Base-by-base conservation (phyloP, 1,140 invertebrate species). In the Aphelenchoides fujianensis region DNA sequence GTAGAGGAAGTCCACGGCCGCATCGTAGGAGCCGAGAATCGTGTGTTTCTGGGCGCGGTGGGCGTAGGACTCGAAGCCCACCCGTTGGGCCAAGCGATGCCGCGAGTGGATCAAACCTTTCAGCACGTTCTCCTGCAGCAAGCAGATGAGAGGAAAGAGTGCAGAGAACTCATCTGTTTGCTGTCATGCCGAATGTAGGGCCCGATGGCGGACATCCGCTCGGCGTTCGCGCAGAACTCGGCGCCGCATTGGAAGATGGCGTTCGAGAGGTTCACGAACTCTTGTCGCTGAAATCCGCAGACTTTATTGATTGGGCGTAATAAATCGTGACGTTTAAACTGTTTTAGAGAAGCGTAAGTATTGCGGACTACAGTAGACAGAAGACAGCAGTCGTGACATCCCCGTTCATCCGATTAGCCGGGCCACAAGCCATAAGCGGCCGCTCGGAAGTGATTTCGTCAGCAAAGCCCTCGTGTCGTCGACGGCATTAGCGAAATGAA, bases 31-130 rank as follows among this genome's bases (percentile, higher is more conserved):
- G 41, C 73, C 68, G 2, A 83, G 63, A 5, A 84, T 55, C 7
- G 79, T 73, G 53, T 83, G 67, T 23, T 63, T 34, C 70, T 84
- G 83, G 5, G 83, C 79, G 3, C 82, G 59, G 55, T 83, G 76
- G 9, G 82, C 84, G 57, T 71, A 83, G 7, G 77, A 72, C 64
- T 79, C 74, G 62, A 77, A 84, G 19, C 82, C 82, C 27, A 83
- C 84, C 3, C 84, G 48, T 27, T 71, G 48, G 1, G 82, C 83
- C 0, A 83, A 69, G 34, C 73, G 12, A 70, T 84, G 72, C 2
- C 82, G 52, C 28, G 37, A 59, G 7, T 23, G n/a, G 2, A 83
- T 54, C 23, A 83, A 48, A 9, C 67, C 28, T 35, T 63, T 34
- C 3, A 83, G 54, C 30, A 63, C 53, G 1, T 48, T 28, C 72